phyloP scores from a whole-genome alignment of 2,888 invertebrate species.

The Mycalesis mineus region DNA sequence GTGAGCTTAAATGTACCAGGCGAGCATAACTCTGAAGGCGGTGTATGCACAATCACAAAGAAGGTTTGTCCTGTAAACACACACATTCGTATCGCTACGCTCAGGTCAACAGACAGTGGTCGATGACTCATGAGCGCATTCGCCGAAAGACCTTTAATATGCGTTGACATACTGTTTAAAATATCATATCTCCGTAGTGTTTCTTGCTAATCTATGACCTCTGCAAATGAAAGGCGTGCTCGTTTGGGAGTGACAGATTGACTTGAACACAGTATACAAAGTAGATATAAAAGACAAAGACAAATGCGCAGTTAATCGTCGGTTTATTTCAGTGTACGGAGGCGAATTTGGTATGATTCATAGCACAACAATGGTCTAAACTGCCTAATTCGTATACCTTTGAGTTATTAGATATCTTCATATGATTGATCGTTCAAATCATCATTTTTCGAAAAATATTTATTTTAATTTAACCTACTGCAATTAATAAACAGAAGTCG shows the following conservation, averaged over 20 bases:
- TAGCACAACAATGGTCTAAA: conserved; percentile 14
- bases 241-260: not conserved
- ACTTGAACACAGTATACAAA: not conserved
- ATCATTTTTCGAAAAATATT: not conserved
- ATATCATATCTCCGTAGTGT: not conserved
- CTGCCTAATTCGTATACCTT: conserved; percentile 4
- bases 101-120: conserved; percentile 60
- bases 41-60: conserved; percentile 27
- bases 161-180: not conserved
- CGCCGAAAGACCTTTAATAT: conserved; percentile 38
- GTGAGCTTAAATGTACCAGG: conserved; percentile 37
- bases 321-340: not conserved
- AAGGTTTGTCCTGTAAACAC: conserved; percentile 28
- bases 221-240: conserved; percentile 3
- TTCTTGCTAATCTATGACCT: conserved; percentile 4
- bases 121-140: conserved; percentile 52
- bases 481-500: too few relatives aligned
- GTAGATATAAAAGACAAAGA: not conserved
- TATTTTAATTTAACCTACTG: not conserved
- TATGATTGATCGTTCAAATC: not conserved
- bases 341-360: conserved; percentile 16
- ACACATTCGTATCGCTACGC: conserved; percentile 33
- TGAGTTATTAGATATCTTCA: not conserved
- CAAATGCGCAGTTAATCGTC: not conserved
- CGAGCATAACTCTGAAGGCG: conserved; percentile 38